Base-by-base conservation (phyloP, 2,888 invertebrate genomes). In the Maniola hyperantus region DNA sequence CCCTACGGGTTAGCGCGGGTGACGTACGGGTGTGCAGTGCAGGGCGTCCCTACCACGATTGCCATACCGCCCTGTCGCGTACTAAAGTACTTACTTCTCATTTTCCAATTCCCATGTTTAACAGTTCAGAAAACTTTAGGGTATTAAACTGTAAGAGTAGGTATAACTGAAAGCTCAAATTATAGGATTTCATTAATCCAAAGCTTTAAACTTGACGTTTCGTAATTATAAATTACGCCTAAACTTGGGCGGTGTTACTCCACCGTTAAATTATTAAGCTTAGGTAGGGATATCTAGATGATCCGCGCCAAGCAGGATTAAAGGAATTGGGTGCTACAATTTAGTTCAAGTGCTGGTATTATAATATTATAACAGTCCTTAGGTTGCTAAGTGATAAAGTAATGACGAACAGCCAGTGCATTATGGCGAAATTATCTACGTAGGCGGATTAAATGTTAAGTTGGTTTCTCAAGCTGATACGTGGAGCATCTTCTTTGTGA, bases 291-390 rank as follows among this genome's bases (percentile, higher is more conserved):
- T 54, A 54, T 64, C 59, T 59, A 64, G 67, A 64, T 64, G 64
- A 67, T 64, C 46, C 54, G 34, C 48, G 50, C 34, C 44, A 33
- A 55, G 48, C 33, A 59, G 67, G 60, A 64, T 67, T 64, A 67
- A 53, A 64, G 44, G 54, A 64, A 54, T 54, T 53, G 18, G 59
- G 59, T 55, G 46, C 33, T 60, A 54, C 48, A 67, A 53, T 63
- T 54, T 60, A 36, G 13, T 60, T 60, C 36, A 34, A n/a, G 34
- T 1, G 34, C n/a, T 54, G 54, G 54, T 36, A 54, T 34, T 34
- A 54, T 54, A 34, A 34, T n/a, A 50, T n/a, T 54, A 34, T 4
- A 15, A 34, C 13, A 33, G 6, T 33, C 13, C 26, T 11, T 26
- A 10, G 33, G 53, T 13, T 33, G 11, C 33, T 33, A 50, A 50